These are phyloP conservation scores for Phylloscopus whistleri DNA, from an alignment of 2,113 vertebrate genomes.

Conservation along the genomic window DNA sequence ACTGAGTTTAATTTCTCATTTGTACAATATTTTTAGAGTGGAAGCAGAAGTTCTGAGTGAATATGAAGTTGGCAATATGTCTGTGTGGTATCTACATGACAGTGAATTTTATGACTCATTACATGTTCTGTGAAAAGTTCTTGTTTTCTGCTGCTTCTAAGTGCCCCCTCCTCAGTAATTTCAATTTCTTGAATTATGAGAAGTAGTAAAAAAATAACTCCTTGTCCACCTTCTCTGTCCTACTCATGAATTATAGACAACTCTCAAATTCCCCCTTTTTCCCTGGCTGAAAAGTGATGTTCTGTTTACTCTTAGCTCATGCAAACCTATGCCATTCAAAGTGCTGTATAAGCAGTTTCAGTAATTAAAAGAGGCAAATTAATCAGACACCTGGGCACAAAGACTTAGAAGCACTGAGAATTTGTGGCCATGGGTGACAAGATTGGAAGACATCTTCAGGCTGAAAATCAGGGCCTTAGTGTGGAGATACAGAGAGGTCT, in stretches of 20 bases:
- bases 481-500: not conserved
- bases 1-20: not conserved
- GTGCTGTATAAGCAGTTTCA: not conserved
- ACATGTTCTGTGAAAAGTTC: not conserved
- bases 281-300: not conserved
- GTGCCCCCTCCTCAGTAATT: not conserved
- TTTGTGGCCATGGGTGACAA: not conserved
- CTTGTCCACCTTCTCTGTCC: not conserved
- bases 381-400: not conserved
- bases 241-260: not conserved
- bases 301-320: not conserved
- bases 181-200: not conserved
- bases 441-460: not conserved
- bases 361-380: constrained; percentile 3
- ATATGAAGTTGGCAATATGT: not conserved
- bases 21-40: not conserved
- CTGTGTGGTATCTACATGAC: not conserved
- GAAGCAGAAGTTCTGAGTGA: not conserved
- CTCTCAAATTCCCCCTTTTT: not conserved
- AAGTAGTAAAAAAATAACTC: not conserved
- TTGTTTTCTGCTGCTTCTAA: not conserved
- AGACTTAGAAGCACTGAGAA: not conserved
- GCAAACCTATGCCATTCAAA: not conserved
- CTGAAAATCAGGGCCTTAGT: not conserved
- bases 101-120: not conserved